A percentile compares a stretch with the other conserved stretches of the same genome.
Conservation (phyloP, 2,888 invertebrate genomes). For the Nysson spinosus region DNA sequence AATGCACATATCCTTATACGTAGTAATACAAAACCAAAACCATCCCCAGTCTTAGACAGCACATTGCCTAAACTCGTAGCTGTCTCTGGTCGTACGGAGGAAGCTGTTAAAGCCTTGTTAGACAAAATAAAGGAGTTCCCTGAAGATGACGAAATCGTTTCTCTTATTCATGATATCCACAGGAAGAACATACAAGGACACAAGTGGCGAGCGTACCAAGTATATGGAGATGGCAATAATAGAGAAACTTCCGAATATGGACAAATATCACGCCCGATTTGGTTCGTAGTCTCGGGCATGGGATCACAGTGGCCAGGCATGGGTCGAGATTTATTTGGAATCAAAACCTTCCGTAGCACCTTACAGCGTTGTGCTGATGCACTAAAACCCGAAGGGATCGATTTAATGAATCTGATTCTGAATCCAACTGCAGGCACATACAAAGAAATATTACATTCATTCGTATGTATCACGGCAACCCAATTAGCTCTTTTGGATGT, state of each 20-base stretch:
- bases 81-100: constrained; percentile 92
- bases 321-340: constrained; percentile 90
- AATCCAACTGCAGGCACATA: constrained; percentile 87
- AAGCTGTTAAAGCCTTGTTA: constrained; percentile 84
- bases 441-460: constrained; percentile 92
- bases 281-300: constrained; percentile 99
- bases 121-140: constrained; percentile 81
- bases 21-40: constrained; percentile 86
- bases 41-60: constrained; percentile 79
- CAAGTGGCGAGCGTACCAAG: constrained; percentile 88
- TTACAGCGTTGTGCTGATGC: constrained; percentile 87
- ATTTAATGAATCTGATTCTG: constrained; percentile 88
- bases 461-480: constrained; percentile 95
- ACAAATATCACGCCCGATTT: constrained; percentile 93
- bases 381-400: constrained; percentile 87
- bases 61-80: constrained; percentile 84
- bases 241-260: constrained; percentile 79
- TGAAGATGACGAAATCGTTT: constrained; percentile 85
- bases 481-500: constrained; percentile 98
- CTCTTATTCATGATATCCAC: constrained; percentile 87
- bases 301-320: constrained; percentile 98
- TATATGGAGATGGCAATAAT: constrained; percentile 81
- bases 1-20: constrained; percentile 94
- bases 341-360: constrained; percentile 89
- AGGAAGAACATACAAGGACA: constrained; percentile 86